Evolutionary conservation across 2,113 vertebrate species (phyloP), one percentile per base, ranked within the genome.

Genomic region (Barnardius zonarius): DNA sequence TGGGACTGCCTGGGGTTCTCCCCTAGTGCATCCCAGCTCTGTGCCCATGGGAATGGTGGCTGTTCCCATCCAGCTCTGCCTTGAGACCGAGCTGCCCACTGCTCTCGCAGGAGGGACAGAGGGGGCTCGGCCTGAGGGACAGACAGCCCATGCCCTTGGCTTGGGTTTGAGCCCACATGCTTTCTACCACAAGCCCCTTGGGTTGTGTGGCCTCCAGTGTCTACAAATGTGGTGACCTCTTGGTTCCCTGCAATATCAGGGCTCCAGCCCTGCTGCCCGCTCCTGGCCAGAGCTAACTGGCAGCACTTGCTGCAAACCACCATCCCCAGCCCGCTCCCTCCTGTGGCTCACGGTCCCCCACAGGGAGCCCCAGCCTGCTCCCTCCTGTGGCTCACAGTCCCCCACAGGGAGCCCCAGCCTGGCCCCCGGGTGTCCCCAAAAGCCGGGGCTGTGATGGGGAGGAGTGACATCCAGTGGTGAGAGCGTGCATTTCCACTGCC

Each of bases 381-480:
- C 52, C 30, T 73, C 27, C 74, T 23, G 78, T 8, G 11, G 30
- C 67, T 82, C 87, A 7, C 0, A 1, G 33, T 14, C 4, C 20
- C 37, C 35, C 5, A 23, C 22, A 11, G 19, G 31, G 72, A 35
- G 35, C 44, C 69, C 54, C 57, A 68, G 49, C 76, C 82, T 46
- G 39, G 23, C 16, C 62, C 44, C 12, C 11, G 48, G 63, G 59
- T 86, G 35, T 76, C 80, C 93, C 75, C 55, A 63, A 17, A 69
- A n/a, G 5, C 69, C 7, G 15, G 41, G 51, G 78, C 92, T 76
- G 68, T 54, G 3, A 55, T 16, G 77, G 94, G 81, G 83, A 96
- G 94, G 49, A 88, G 94, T 95, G 92, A 89, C 97, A 96, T 97
- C 97, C 96, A 96, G 97, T 97, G 97, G 96, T 95, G 90, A 97